Base-by-base conservation (phyloP, 2,113 vertebrate genomes). In the Nesogale talazaci region DNA sequence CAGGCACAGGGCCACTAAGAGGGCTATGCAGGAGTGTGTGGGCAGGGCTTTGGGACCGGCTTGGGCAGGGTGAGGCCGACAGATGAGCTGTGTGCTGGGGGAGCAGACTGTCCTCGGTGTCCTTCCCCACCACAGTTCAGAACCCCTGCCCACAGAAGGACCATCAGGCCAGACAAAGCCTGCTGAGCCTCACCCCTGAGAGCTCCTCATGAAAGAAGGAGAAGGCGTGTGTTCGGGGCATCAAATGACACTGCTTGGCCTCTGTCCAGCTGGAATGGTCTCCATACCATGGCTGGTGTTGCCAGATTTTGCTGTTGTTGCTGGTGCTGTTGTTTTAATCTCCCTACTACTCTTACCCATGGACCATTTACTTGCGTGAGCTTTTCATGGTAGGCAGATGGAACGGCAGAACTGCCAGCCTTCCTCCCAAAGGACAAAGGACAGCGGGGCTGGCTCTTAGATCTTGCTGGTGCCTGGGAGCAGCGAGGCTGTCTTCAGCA, bases 101-200 rank as follows among this genome's bases (percentile, higher is more conserved):
- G 59, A 52, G 46, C 46, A 52, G 0, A 0, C 42, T 22, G 14
- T 10, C 10, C 0, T 65, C 22, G 0, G 34, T 10, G 9, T 20
- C 15, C 0, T 63, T 74, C 77, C 42, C 2, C 42, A 20, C 3
- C 23, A 29, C 22, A 16, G 59, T 23, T 65, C 42, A 23, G 11
- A 6, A 0, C 42, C 59, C 42, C 15, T 83, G 22, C 67, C 86
- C 76, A 80, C 29, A 69, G 46, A 7, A 61, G 15, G 8, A 1
- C 7, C 17, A 14, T 46, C 38, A 34, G 76, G 34, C 56, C 42
- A 40, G 70, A 57, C 20, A 20, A 12, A 52, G 40, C 72, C 22
- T 6, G 52, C 34, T 20, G 16, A 31, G 38, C 36, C 63, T n/a
- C 27, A 23, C 31, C 63, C 76, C 77, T 38, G 79, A 52, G 83